Base-by-base conservation (phyloP, 2,888 invertebrate genomes). In the Aromia moschata region DNA sequence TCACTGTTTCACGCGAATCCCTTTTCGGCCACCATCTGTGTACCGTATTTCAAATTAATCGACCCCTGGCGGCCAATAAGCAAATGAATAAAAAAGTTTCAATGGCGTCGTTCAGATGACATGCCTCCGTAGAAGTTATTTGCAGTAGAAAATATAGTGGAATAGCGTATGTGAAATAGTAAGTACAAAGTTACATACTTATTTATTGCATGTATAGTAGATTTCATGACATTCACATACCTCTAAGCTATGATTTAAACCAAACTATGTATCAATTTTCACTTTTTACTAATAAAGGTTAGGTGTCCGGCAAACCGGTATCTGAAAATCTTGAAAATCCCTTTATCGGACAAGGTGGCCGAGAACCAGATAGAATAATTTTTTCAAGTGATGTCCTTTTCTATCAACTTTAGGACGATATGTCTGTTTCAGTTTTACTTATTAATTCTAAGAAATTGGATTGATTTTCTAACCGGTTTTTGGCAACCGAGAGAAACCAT, bases 231-330 rank as follows among this genome's bases (percentile, higher is more conserved):
- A 37, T 37, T 11, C 7, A 14, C 11, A 12, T 12, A 11, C 12
- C 14, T 37, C 7, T 12, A 37, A 37, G 11, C 14, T 12, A 37
- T 12, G n/a, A 37, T 37, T 37, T 37, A 2, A 12, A 37, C 37
- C 37, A 12, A 11, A 12, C 11, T 37, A 37, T 37, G 14, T 12
- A 4, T 2, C 7, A 12, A 37, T 37, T 37, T 37, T 37, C 37
- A 37, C 11, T n/a, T 37, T 37, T 37, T 37, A 37, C 37, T 37
- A 37, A 37, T 37, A 37, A 37, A 12, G n/a, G 14, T 37, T 37
- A 37, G 7, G 37, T 37, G 37, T 11, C 37, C 37, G 37, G 12
- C 14, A 37, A 37, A 37, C 12, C 14, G 37, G 12, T 37, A 37
- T 12, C 7, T 14, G 37, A 37, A 37, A 37, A 12, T 37, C 37